Conservation (phyloP, 2,888 invertebrate species). For the Troilus luridus region DNA sequence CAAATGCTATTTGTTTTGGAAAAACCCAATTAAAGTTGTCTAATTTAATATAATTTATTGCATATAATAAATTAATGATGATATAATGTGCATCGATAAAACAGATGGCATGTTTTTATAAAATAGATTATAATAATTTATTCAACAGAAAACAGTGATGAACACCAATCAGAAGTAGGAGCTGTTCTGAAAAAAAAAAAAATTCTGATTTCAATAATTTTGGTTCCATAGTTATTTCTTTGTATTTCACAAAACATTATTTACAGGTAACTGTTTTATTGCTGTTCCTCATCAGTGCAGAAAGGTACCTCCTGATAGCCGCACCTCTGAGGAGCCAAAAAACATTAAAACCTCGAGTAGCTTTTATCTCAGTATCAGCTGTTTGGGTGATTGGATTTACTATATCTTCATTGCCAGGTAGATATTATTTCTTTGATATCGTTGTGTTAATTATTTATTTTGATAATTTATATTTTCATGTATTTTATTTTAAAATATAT, state of each 20-base stretch:
- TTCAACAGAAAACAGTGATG: no score
- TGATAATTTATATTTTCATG: not conserved
- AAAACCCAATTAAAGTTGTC: no score
- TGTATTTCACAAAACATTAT: not conserved
- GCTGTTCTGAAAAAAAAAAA: no score
- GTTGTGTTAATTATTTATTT: not conserved
- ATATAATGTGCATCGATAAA: no score
- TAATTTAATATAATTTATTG: no score
- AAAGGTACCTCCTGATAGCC: constrained; percentile 77
- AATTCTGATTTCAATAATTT: no score
- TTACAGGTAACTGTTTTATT: constrained; percentile 76
- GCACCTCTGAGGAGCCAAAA: constrained; percentile 74
- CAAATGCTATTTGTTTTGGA: no score
- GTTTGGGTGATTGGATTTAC: constrained; percentile 76
- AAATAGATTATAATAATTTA: no score
- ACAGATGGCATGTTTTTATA: no score
- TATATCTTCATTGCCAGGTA: constrained; percentile 77
- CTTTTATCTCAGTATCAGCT: constrained; percentile 71
- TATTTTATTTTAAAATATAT: not conserved
- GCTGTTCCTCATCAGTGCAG: constrained; percentile 79
- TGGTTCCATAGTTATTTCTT: no score
- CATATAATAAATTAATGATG: no score
- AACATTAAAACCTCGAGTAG: constrained; percentile 72
- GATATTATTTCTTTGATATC: constrained; percentile 67
- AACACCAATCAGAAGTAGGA: no score